These are phyloP conservation scores for Gymnocheta viridis DNA, from an alignment of 2,888 invertebrate species.

Conservation along the genomic window DNA sequence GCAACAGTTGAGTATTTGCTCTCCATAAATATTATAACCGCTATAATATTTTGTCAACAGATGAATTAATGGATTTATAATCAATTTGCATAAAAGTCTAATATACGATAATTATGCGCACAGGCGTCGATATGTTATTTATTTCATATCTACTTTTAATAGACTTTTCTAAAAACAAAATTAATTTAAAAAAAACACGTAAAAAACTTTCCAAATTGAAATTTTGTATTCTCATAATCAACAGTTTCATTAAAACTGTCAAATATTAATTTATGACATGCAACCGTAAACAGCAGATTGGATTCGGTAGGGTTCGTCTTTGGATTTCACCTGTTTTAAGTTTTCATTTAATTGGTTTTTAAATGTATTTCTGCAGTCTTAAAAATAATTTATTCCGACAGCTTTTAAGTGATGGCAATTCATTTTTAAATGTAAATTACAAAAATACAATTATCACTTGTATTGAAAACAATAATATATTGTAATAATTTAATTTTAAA, in stretches of 20 bases:
- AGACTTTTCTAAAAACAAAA: neutral
- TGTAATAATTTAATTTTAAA: neutral
- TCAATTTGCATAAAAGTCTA: too few relatives aligned
- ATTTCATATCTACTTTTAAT: too few relatives aligned
- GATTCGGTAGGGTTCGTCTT: neutral
- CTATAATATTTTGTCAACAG: too few relatives aligned
- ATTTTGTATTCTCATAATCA: neutral
- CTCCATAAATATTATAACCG: too few relatives aligned
- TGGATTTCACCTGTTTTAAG: neutral
- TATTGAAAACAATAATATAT: neutral
- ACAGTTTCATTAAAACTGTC: neutral
- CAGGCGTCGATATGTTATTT: too few relatives aligned
- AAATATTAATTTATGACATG: neutral
- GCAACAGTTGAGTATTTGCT: too few relatives aligned
- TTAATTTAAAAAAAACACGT: too few relatives aligned
- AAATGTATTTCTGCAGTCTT: neutral
- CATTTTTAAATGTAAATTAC: constrained; percentile 12
- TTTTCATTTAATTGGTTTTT: constrained; percentile 1
- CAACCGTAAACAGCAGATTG: neutral
- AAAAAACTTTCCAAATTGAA: too few relatives aligned
- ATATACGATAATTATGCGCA: too few relatives aligned
- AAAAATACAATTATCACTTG: constrained; percentile 7
- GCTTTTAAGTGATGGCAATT: constrained; percentile 10
- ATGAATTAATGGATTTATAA: too few relatives aligned
- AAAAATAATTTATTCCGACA: neutral